Base-by-base conservation (phyloP, 2,888 invertebrate species). In the Pandemis heparana region DNA sequence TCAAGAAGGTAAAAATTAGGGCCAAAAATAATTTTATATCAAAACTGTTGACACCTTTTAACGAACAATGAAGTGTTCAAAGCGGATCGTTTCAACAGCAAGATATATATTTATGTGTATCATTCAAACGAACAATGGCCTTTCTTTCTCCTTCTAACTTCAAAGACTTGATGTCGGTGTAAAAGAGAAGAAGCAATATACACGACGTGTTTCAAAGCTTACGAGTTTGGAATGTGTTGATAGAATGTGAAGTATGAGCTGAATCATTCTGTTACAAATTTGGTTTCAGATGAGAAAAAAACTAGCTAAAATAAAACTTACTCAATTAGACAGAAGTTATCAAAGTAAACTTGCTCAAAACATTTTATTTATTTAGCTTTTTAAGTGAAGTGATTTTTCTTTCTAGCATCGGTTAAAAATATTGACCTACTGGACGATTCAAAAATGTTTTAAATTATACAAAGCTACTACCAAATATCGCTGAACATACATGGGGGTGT, bases 111-210 rank as follows among this genome's bases (percentile, higher is more conserved):
- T 91, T 93, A 91, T 88, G 92, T 92, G 92, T 92, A 92, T 94
- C 93, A 93, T 93, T 92, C 91, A 89, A 89, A 89, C 88, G 90
- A 91, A 94, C 92, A 93, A 92, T 92, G 86, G 87, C 77, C 74
- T 78, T 78, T 80, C 77, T 81, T 79, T 86, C 89, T 86, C 87
- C 80, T 82, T 88, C 85, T 79, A 79, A 75, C 84, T 70, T 80
- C 82, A 82, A 77, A 76, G 75, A 76, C 83, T 78, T 78, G 75
- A 66, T 66, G 73, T 78, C 78, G 75, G 79, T 81, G 79, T 78
- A 87, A 90, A 83, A 86, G 84, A 85, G 90, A 90, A 80, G 84
- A 90, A 80, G 84, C 82, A 85, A 83, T 82, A 79, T 79, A 80
- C 87, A 88, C 89, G 88, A 88, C 84, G 78, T 84, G 78, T 83